These are phyloP conservation scores for Cantharis flavilabris DNA, from an alignment of 2,888 invertebrate genomes.

Conservation along the genomic window DNA sequence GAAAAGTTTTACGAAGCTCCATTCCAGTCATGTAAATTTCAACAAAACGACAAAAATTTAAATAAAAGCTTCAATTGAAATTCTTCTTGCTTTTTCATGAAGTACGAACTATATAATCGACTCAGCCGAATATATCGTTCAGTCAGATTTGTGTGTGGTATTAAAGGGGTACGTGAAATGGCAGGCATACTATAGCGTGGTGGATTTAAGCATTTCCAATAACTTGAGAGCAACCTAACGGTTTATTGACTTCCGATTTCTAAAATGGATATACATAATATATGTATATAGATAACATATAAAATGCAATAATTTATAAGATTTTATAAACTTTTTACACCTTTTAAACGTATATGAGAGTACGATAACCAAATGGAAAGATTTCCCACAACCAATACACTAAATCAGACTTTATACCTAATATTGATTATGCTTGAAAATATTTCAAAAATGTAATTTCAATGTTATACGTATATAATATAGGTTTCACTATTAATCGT, in stretches of 20 bases:
- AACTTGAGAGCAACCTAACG: constrained; percentile 18
- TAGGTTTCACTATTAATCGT: constrained; percentile 21
- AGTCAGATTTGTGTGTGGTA: constrained; percentile 32
- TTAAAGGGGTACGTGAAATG: constrained; percentile 34
- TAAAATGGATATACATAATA: constrained; percentile 20
- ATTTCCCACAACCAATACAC: neutral
- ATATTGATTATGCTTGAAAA: neutral
- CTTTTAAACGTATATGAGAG: neutral
- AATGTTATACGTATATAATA: constrained; percentile 6
- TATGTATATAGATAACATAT: constrained; percentile 16
- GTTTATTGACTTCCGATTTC: constrained; percentile 32
- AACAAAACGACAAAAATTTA: constrained; percentile 27
- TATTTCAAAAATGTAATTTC: neutral
- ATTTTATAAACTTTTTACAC: constrained; percentile 20
- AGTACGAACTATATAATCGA: constrained; percentile 35
- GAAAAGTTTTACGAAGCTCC: constrained; percentile 14
- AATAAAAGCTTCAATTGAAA: constrained; percentile 31
- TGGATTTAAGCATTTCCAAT: constrained; percentile 28
- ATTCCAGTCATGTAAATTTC: constrained; percentile 17
- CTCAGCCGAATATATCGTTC: constrained; percentile 31
- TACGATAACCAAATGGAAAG: constrained; percentile 5
- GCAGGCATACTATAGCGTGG: constrained; percentile 31
- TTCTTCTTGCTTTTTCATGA: constrained; percentile 28
- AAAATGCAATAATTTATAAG: constrained; percentile 15
- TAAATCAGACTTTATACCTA: neutral